Base-by-base conservation (phyloP, 2,113 vertebrate genomes). In the Pelusios castaneus region DNA sequence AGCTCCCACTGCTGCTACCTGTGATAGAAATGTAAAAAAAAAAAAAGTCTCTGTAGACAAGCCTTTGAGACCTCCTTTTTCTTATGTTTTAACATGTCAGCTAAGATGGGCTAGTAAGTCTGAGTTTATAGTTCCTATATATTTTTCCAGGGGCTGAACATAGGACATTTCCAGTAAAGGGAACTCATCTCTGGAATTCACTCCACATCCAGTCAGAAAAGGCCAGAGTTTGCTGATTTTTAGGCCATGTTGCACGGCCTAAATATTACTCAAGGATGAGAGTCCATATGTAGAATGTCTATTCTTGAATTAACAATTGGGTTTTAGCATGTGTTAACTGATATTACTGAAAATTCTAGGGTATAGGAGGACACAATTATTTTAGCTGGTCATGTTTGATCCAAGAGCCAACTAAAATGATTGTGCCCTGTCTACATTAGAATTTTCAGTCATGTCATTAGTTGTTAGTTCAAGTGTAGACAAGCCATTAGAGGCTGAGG, bases 101-200 rank as follows among this genome's bases (percentile, higher is more conserved):
- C 9, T 75, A 52, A 84, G 41, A 67, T 80, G 55, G 88, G 55
- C 56, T 55, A 52, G 63, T 82, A 80, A 34, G 63, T 16, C 58
- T 87, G 79, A 38, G 21, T 81, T 80, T 73, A 5, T n/a, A 91
- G 81, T 87, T 58, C 83, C 84, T 31, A 47, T 10, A 1, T 8
- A 24, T 90, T 92, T 93, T 17, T 88, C 90, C n/a, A 55, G 52
- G 55, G 43, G 11, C 27, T n/a, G 31, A 47, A 21, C 47, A 91
- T 54, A 87, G 76, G 87, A 67, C 19, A 43, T 29, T 60, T 79
- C 82, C 6, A 3, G 31, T 88, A 54, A 78, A 52, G 43, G 79
- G 70, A 84, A 60, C 45, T 52, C 31, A 22, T 25, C 9, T 63
- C 87, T 88, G n/a, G 4, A 86, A 82, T 54, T 93, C 29, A 45